Evolutionary conservation across 2,113 vertebrate species (phyloP).

Genomic region (Atractosteus spatula): DNA sequence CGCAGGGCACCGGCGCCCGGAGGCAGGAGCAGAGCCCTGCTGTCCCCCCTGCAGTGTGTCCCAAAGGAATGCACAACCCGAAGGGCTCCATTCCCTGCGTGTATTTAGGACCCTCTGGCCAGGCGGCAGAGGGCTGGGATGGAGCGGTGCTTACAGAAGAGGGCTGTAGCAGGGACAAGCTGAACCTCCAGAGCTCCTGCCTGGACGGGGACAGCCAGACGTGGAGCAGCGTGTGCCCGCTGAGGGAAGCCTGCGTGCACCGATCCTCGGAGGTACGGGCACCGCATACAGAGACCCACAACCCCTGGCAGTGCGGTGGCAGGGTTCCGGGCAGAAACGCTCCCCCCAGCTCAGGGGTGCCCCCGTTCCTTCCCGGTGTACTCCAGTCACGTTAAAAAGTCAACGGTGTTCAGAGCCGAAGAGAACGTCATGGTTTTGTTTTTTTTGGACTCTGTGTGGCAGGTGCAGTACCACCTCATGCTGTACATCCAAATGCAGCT

Average conservation of each 20-base stretch:
- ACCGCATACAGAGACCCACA: not conserved
- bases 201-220: conserved; percentile 39
- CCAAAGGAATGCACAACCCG: conserved; percentile 44
- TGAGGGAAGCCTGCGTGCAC: conserved; percentile 42
- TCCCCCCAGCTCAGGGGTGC: too few relatives aligned
- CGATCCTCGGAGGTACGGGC: conserved; percentile 48
- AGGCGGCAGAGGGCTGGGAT: conserved; percentile 43
- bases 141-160: conserved; percentile 44
- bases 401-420: not conserved
- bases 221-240: conserved; percentile 42
- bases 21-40: conserved; percentile 33
- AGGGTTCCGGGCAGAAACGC: too few relatives aligned
- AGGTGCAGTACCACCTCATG: conserved; percentile 87
- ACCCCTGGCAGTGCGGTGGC: too few relatives aligned
- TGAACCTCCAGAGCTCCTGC: conserved; percentile 58
- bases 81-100: conserved; percentile 67
- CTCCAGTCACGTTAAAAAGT: too few relatives aligned
- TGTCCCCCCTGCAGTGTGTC: conserved; percentile 31
- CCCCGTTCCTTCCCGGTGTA: too few relatives aligned
- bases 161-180: conserved; percentile 38
- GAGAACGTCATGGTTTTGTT: not conserved
- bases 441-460: conserved; percentile 20
- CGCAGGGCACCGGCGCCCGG: conserved; percentile 8
- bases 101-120: conserved; percentile 51
- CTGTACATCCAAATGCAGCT: conserved; percentile 97